A percentile compares a stretch with the other conserved stretches of the same genome.
These are phyloP conservation scores for Eurystomus gularis DNA, from an alignment of 2,113 vertebrate species.

Conservation along the genomic window DNA sequence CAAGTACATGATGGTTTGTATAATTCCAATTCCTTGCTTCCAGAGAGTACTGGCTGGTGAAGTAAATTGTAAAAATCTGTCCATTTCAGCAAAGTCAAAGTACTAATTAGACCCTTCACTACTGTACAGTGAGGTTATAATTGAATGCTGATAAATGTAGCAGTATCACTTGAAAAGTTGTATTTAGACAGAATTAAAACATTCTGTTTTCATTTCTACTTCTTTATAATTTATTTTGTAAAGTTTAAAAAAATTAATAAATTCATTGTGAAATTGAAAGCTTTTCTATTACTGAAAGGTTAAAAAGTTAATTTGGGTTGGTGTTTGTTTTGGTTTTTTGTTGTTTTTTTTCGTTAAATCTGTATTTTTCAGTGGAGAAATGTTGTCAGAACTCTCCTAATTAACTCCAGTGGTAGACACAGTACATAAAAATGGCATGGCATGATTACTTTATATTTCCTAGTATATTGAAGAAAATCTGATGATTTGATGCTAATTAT, in stretches of 20 bases:
- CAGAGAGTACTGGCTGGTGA: neutral
- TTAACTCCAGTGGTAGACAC: neutral
- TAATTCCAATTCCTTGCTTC: neutral
- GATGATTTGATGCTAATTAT: neutral
- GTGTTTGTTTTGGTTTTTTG: neutral
- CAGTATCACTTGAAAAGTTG: neutral
- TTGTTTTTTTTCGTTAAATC: neutral
- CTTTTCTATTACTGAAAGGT: neutral
- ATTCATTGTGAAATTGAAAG: neutral
- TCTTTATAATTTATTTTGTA: neutral
- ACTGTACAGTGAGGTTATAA: neutral
- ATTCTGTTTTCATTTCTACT: neutral
- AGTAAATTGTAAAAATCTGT: neutral
- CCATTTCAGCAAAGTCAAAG: neutral
- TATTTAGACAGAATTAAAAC: neutral
- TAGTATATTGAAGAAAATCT: neutral
- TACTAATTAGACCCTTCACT: neutral
- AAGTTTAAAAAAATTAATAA: neutral
- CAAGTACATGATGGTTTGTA: neutral
- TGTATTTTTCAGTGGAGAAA: neutral
- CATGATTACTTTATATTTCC: neutral
- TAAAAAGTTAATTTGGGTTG: neutral
- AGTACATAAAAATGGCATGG: neutral
- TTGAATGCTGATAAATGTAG: neutral
- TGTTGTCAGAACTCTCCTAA: neutral